phyloP scores from a whole-genome alignment of 2,797 vertebrate species.

The Myotis daubentonii region DNA sequence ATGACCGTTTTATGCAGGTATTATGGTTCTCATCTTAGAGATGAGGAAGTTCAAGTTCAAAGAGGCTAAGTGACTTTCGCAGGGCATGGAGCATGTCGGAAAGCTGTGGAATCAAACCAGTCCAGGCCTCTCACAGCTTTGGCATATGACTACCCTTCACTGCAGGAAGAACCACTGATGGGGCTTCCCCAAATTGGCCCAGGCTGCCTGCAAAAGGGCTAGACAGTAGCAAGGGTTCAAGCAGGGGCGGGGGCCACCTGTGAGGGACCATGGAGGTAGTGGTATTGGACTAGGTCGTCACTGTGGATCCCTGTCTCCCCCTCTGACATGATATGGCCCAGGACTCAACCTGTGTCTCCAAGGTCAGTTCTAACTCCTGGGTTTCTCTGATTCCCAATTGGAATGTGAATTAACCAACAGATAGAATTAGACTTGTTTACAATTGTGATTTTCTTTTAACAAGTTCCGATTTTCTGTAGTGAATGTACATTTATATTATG shows the following conservation, averaged over 20 bases:
- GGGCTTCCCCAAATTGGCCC: neutral
- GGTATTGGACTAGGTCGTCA: neutral
- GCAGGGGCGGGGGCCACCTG: neutral
- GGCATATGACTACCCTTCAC: neutral
- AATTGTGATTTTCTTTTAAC: slow-evolving; percentile 39
- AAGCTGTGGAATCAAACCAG: neutral
- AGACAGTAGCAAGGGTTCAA: neutral
- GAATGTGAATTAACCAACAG: slow-evolving; percentile 17
- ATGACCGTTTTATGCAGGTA: neutral
- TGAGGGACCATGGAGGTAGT: neutral
- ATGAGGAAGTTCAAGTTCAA: neutral
- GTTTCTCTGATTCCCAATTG: slow-evolving; percentile 4
- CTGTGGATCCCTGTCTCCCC: neutral
- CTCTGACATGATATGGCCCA: neutral
- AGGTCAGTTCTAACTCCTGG: neutral
- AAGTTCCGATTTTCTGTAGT: slow-evolving; percentile 6
- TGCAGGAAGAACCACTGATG: neutral
- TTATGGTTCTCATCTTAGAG: neutral
- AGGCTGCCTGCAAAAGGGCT: neutral
- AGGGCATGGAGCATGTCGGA: neutral
- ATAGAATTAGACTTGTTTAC: slow-evolving; percentile 47
- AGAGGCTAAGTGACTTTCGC: neutral
- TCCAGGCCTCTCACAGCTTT: neutral
- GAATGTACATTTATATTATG: slow-evolving; percentile 13
- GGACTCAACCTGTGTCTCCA: neutral